phyloP scores from a whole-genome alignment of 2,113 vertebrate genomes.

The Oncorhynchus clarkii region DNA sequence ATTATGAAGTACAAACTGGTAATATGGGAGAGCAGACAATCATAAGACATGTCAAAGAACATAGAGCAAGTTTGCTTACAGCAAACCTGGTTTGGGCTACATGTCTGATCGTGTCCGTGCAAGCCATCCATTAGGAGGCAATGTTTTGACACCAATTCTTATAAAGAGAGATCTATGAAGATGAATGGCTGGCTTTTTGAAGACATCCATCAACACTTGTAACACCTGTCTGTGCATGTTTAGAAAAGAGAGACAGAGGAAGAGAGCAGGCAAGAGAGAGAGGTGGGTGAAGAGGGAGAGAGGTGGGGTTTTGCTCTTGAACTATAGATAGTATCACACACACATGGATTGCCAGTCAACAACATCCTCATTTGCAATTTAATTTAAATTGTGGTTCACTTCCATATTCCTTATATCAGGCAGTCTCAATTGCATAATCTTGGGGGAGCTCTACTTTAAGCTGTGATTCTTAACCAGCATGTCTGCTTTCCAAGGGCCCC shows the following conservation, averaged over 20 bases:
- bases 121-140: conserved; percentile 59
- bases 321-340: not conserved
- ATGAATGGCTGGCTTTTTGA: conserved; percentile 55
- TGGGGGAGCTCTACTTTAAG: not conserved
- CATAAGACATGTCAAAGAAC: conserved; percentile 25
- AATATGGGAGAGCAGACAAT: conserved; percentile 11
- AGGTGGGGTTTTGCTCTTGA: not conserved
- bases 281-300: not conserved
- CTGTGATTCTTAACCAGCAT: not conserved
- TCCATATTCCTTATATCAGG: not conserved
- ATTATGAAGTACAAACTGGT: not conserved
- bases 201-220: conserved; percentile 68
- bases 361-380: not conserved
- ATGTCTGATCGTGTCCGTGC: conserved; percentile 60
- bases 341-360: conserved; percentile 9
- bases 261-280: not conserved
- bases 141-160: conserved; percentile 65
- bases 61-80: not conserved
- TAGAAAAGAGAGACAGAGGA: conserved; percentile 25
- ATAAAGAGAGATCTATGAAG: conserved; percentile 61
- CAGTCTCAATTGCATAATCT: conserved; percentile 6
- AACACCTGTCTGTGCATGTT: conserved; percentile 64
- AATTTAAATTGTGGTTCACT: conserved; percentile 3
- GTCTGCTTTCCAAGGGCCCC: conserved; percentile 30
- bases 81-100: conserved; percentile 6